Evolutionary conservation across 2,797 vertebrate species (phyloP).

Genomic region (Sebastiscus albofasciatus): DNA sequence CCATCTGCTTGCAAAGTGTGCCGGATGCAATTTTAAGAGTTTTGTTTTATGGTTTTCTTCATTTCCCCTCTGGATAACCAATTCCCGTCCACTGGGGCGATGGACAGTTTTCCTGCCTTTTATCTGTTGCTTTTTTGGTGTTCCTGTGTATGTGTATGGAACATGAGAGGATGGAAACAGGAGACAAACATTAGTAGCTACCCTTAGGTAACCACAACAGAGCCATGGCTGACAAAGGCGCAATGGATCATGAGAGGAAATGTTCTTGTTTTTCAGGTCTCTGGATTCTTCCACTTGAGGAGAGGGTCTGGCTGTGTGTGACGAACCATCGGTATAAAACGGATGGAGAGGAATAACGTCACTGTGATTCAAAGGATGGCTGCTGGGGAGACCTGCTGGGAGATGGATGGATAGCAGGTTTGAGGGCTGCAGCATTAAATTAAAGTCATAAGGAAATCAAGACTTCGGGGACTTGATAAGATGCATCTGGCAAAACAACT

Average conservation of each 20-base stretch:
- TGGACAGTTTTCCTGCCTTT: slow-evolving; percentile 60
- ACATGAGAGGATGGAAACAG: slow-evolving; percentile 63
- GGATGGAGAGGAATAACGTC: slow-evolving; percentile 22
- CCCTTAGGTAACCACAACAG: slow-evolving; percentile 72
- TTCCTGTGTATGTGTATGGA: slow-evolving; percentile 55
- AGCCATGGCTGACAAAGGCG: slow-evolving; percentile 58
- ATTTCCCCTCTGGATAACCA: slow-evolving; percentile 45
- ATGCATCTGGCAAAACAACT: slow-evolving; percentile 25
- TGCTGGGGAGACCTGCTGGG: slow-evolving; percentile 15
- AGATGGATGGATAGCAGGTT: slow-evolving; percentile 22
- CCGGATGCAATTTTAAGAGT: slow-evolving; percentile 29
- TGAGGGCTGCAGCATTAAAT: slow-evolving; percentile 2
- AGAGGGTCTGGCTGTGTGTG: slow-evolving; percentile 30
- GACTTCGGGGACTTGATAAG: slow-evolving; percentile 5
- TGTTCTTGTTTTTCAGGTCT: slow-evolving; percentile 58
- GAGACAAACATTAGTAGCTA: slow-evolving; percentile 59
- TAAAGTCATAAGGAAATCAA: slow-evolving; percentile 9
- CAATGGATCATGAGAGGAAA: slow-evolving; percentile 63
- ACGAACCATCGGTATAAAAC: slow-evolving; percentile 1
- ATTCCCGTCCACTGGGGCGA: slow-evolving; percentile 31
- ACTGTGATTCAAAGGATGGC: slow-evolving; percentile 1
- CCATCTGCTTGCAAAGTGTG: slow-evolving; percentile 22
- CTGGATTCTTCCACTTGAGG: slow-evolving; percentile 48
- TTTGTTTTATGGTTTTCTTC: slow-evolving; percentile 35
- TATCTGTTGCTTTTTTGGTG: slow-evolving; percentile 55